Evolutionary conservation across 2,888 invertebrate genomes (phyloP), one percentile per base, ranked within the genome.

Genomic region (Pollenia angustigena): DNA sequence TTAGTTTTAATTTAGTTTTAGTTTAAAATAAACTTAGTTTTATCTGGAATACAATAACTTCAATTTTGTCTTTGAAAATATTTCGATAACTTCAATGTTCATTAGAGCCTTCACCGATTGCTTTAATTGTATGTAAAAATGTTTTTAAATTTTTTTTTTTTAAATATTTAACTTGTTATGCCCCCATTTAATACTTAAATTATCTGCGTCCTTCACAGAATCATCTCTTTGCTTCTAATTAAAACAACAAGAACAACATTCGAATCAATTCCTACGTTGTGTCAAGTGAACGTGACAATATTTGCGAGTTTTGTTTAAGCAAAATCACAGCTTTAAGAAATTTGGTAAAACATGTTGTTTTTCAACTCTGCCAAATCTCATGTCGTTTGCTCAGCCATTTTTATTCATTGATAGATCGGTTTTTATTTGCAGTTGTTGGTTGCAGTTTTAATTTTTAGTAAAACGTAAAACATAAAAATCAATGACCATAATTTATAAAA

Each of bases 401-500:
- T 75, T 58, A 83, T 86, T 80, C 80, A 83, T 76, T 69, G 50
- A 75, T 71, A 64, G n/a, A 72, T 32, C 32, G 32, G 32, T 44
- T 46, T 44, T 58, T 40, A 23, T 71, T 56, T 0, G 32, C 32
- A 32, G 4, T 32, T 32, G 32, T 32, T 32, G 32, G 32, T 32
- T 32, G 32, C 32, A 32, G 32, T 32, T 32, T 32, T 32, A 32
- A 32, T 64, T 75, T 75, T 16, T 18, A 42, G 16, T 64, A 52
- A 62, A 75, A 75, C 12, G 42, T 68, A 68, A 60, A 79, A 68
- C 79, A 79, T 74, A 58, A 68, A 79, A 84, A 79, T 68, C 72
- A 74, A 84, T 83, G 85, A 60, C 76, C 82, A 85, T 85, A 83
- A 88, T 88, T 80, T 81, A 68, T 44, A 76, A 85, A 85, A 85